phyloP scores from a whole-genome alignment of 2,888 invertebrate genomes.

The Agonopterix heracliana region DNA sequence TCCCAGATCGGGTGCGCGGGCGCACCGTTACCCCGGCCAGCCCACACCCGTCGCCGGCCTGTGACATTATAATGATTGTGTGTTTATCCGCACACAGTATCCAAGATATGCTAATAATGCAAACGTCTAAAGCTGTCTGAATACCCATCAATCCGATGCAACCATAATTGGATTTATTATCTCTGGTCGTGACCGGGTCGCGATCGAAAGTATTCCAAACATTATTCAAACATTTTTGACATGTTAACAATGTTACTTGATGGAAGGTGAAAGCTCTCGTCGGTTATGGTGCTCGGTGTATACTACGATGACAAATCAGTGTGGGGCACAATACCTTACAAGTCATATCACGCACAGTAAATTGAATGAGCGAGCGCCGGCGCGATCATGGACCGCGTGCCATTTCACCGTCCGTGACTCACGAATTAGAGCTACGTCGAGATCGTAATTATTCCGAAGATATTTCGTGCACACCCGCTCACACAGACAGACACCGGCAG shows the following conservation, averaged over 20 bases:
- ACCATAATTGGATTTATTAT: conserved; percentile 27
- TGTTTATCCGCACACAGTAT: conserved; percentile 47
- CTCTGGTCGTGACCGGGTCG: conserved; percentile 27
- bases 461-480: conserved; percentile 65
- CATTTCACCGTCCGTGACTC: conserved; percentile 71
- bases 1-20: conserved; percentile 51
- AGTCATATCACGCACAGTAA: conserved; percentile 62
- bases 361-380: conserved; percentile 45
- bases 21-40: conserved; percentile 46
- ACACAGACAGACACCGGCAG: conserved; percentile 19
- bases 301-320: conserved; percentile 39
- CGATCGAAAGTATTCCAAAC: conserved; percentile 25
- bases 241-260: conserved; percentile 29
- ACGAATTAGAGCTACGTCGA: conserved; percentile 69
- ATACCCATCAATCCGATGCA: conserved; percentile 40
- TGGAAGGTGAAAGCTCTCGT: conserved; percentile 45
- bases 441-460: conserved; percentile 64
- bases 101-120: conserved; percentile 36
- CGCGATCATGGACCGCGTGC: conserved; percentile 55
- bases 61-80: conserved; percentile 68
- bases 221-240: conserved; percentile 22
- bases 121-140: conserved; percentile 37
- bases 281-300: conserved; percentile 26
- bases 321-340: conserved; percentile 42
- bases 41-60: conserved; percentile 56